Percentiles rank a stretch among this genome's conserved stretches.
Evolutionary conservation across 2,888 invertebrate genomes (phyloP).

Genomic region (Stegana nigrithorax): DNA sequence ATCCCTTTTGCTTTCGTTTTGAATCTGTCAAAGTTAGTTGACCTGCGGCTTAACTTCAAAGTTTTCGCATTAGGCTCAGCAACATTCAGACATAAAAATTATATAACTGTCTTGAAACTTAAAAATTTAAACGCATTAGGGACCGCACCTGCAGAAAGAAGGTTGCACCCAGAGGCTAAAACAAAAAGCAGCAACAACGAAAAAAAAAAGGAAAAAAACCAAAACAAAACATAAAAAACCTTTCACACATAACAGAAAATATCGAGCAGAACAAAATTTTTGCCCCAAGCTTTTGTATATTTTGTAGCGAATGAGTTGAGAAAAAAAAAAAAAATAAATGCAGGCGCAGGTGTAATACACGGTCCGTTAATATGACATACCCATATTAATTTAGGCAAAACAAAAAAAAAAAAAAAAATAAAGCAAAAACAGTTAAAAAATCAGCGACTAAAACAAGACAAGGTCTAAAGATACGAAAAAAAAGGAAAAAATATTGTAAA

Average conservation of each 20-base stretch:
- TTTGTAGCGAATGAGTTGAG: background rate
- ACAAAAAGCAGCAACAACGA: too few relatives aligned
- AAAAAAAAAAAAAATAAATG: conserved; percentile 3
- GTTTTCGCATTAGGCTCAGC: too few relatives aligned
- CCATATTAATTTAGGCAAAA: conserved; percentile 43
- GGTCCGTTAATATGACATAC: conserved; percentile 51
- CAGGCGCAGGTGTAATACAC: conserved; percentile 51
- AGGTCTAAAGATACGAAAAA: conserved; percentile 14
- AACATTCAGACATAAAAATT: too few relatives aligned
- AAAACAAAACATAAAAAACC: conserved; percentile 28
- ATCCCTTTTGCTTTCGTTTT: too few relatives aligned
- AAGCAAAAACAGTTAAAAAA: conserved; percentile 22
- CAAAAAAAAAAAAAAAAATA: conserved; percentile 24
- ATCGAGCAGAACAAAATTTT: conserved; percentile 38
- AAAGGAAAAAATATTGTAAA: background rate
- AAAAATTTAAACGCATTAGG: conserved; percentile 30
- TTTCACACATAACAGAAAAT: conserved; percentile 44
- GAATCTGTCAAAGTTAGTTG: too few relatives aligned
- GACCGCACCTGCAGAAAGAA: conserved; percentile 23
- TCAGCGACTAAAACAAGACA: conserved; percentile 16
- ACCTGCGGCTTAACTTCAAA: too few relatives aligned
- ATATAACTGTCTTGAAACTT: conserved; percentile 13
- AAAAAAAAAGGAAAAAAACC: too few relatives aligned
- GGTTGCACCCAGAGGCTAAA: background rate
- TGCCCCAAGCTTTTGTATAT: background rate